Evolutionary conservation across 2,797 vertebrate genomes (phyloP).

Genomic region (Dendrocincla fuliginosa): DNA sequence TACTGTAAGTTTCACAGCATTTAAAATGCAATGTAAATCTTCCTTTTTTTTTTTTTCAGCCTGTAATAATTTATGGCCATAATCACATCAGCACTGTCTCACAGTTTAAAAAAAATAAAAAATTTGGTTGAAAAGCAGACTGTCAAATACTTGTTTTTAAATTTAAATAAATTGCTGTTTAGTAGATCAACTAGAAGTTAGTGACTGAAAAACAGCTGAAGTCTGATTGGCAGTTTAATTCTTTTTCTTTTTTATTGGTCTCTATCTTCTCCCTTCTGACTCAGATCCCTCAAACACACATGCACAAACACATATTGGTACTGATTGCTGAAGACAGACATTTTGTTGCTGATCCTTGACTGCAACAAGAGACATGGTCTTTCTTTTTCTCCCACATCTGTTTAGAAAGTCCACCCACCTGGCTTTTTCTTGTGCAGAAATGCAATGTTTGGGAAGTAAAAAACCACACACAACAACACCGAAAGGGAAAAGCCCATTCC

Average conservation of each 20-base stretch:
- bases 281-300: neutral
- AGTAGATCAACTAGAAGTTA: neutral
- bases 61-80: constrained; percentile 61
- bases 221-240: neutral
- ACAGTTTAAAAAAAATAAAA: neutral
- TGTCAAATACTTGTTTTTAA: neutral
- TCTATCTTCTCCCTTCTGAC: neutral
- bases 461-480: neutral
- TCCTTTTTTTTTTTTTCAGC: constrained; percentile 1
- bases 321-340: neutral
- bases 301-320: neutral
- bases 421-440: neutral
- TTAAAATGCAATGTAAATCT: constrained; percentile 51
- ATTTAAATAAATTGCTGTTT: neutral
- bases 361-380: neutral
- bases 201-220: neutral
- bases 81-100: constrained; percentile 48
- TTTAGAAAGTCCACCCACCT: neutral
- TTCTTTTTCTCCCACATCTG: neutral
- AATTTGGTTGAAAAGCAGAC: constrained; percentile 1
- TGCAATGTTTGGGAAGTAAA: neutral
- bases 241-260: neutral
- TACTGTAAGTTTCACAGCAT: constrained; percentile 68
- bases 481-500: neutral
- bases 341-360: neutral